Percentiles rank a stretch among this genome's conserved stretches.
Conservation (phyloP, 2,888 invertebrate genomes). For the Coecobrya sp. region DNA sequence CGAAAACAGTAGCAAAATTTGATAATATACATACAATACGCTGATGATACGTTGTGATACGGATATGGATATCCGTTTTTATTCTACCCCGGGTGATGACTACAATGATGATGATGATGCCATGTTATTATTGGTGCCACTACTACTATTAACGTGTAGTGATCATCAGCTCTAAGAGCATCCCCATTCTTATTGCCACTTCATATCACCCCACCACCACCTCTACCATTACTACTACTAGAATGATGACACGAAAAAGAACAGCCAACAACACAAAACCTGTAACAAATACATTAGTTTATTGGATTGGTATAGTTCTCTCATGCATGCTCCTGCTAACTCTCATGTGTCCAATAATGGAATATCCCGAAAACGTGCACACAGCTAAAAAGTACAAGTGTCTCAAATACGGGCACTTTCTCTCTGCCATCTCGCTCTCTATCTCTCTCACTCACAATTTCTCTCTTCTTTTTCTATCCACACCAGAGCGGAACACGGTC, state of each 20-base stretch:
- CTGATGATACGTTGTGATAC: neutral
- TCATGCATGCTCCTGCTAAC: constrained; percentile 28
- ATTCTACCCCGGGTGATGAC: constrained; percentile 20
- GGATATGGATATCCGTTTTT: neutral
- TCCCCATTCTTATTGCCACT: constrained; percentile 7
- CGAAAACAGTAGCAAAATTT: constrained; percentile 32
- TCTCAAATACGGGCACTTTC: constrained; percentile 60
- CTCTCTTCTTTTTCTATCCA: neutral
- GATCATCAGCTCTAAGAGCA: constrained; percentile 12
- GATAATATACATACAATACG: constrained; percentile 18
- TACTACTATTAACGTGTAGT: constrained; percentile 52
- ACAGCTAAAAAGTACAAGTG: constrained; percentile 48
- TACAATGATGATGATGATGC: constrained; percentile 24
- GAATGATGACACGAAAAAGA: neutral
- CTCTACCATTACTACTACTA: neutral
- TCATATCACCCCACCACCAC: constrained; percentile 35
- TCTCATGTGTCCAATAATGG: constrained; percentile 77
- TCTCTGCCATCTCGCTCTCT: constrained; percentile 32
- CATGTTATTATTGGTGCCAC: constrained; percentile 49
- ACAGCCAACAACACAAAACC: constrained; percentile 29
- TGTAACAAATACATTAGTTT: constrained; percentile 80
- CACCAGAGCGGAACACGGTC: constrained; percentile 31
- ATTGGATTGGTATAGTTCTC: constrained; percentile 76
- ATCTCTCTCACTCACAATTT: neutral
- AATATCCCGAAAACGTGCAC: constrained; percentile 54